Evolutionary conservation across 2,888 invertebrate genomes (phyloP).

Genomic region (Apotomis betuletana): DNA sequence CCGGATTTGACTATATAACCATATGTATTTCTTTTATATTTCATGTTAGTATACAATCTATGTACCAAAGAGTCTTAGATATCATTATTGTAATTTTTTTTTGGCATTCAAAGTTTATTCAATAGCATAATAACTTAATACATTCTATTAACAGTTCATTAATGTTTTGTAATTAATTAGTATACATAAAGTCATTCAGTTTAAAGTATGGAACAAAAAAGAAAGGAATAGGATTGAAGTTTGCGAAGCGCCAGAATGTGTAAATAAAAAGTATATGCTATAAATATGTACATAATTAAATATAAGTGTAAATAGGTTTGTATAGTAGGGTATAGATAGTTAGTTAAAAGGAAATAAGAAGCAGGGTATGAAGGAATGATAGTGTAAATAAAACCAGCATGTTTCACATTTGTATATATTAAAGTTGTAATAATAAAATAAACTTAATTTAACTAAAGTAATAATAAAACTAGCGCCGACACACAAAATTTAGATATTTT

Average conservation of each 20-base stretch:
- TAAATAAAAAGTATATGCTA: not conserved
- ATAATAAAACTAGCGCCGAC: too few species aligned
- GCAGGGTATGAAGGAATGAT: too few species aligned
- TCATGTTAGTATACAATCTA: not conserved
- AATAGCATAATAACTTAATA: too few species aligned
- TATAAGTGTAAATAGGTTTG: not conserved
- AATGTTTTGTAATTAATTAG: too few species aligned
- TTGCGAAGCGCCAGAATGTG: constrained; percentile 1
- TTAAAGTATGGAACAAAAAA: not conserved
- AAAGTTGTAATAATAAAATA: too few species aligned
- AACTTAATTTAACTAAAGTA: too few species aligned
- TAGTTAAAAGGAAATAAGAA: too few species aligned
- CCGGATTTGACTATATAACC: not conserved
- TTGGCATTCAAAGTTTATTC: not conserved
- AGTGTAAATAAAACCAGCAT: too few species aligned
- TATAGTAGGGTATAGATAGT: not conserved
- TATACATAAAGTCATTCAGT: not conserved
- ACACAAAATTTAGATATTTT: too few species aligned
- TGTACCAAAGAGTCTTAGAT: constrained; percentile 1
- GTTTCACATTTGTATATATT: too few species aligned
- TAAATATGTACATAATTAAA: not conserved
- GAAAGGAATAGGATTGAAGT: not conserved
- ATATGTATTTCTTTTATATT: not conserved
- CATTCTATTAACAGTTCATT: too few species aligned
- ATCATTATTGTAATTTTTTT: not conserved